These are phyloP conservation scores for Drosophila subobscura DNA, from an alignment of 1,140 invertebrate genomes.

Conservation along the genomic window DNA sequence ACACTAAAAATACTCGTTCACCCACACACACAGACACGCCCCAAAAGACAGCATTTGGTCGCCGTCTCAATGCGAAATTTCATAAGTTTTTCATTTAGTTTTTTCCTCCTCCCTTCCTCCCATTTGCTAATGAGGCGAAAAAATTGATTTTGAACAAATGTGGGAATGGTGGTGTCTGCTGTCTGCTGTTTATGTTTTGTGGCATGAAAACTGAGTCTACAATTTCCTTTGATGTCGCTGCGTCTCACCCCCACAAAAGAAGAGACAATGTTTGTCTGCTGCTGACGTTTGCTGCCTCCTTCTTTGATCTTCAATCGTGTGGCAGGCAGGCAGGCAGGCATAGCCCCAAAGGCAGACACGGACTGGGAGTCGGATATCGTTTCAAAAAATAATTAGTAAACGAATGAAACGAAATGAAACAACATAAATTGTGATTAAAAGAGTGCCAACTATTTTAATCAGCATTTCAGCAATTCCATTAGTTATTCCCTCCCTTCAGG, in stretches of 20 bases:
- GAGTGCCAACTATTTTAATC: constrained; percentile 80
- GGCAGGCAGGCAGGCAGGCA: constrained; percentile 1
- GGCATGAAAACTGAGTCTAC: constrained; percentile 69
- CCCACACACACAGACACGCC: constrained; percentile 5
- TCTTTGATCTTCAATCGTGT: constrained; percentile 62
- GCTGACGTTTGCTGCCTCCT: constrained; percentile 47
- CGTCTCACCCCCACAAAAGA: constrained; percentile 27
- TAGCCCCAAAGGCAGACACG: constrained; percentile 1
- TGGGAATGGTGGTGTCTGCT: constrained; percentile 12
- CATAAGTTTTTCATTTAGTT: constrained; percentile 41
- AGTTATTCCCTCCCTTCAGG: constrained; percentile 14
- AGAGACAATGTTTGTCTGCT: constrained; percentile 64
- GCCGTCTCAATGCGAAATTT: constrained; percentile 69
- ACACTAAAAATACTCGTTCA: constrained; percentile 58
- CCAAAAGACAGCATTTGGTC: constrained; percentile 41
- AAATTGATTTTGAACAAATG: constrained; percentile 73
- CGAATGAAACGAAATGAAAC: constrained; percentile 26
- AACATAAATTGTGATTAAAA: constrained; percentile 79
- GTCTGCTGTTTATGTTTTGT: constrained; percentile 68
- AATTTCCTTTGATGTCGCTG: constrained; percentile 72
- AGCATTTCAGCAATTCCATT: constrained; percentile 80
- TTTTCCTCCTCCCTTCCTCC: background rate
- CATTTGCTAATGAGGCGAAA: constrained; percentile 59
- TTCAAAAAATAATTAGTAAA: constrained; percentile 67
- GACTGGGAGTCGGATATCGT: constrained; percentile 35